phyloP scores from a whole-genome alignment of 2,888 invertebrate genomes.

The Operophtera brumata region DNA sequence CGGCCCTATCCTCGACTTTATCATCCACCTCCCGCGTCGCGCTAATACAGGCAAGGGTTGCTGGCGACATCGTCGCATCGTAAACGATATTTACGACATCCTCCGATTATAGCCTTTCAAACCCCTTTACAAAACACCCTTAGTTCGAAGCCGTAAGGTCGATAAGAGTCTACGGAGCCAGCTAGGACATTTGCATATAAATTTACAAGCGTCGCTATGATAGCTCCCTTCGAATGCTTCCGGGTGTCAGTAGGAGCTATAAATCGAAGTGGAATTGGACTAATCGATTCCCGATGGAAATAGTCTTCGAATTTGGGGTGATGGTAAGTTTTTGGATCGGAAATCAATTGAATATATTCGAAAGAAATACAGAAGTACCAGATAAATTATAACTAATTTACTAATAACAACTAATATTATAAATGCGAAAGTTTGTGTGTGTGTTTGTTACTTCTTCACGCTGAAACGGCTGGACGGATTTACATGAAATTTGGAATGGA shows the following conservation, averaged over 20 bases:
- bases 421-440: no score
- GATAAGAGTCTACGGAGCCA: not conserved
- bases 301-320: slow-evolving; percentile 16
- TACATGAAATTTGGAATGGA: no score
- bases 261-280: slow-evolving; percentile 30
- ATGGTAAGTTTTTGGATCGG: not conserved
- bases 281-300: slow-evolving; percentile 31
- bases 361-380: no score
- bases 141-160: slow-evolving; percentile 6
- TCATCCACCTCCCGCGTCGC: slow-evolving; percentile 60
- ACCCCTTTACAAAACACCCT: slow-evolving; percentile 25
- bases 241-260: slow-evolving; percentile 28
- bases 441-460: no score
- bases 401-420: no score
- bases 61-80: slow-evolving; percentile 60
- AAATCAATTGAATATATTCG: no score
- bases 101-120: slow-evolving; percentile 59
- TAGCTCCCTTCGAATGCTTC: slow-evolving; percentile 45
- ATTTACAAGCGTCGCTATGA: slow-evolving; percentile 63
- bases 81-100: slow-evolving; percentile 70
- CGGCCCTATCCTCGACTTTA: slow-evolving; percentile 28
- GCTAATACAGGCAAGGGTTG: slow-evolving; percentile 60
- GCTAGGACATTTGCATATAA: slow-evolving; percentile 68
- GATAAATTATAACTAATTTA: no score
- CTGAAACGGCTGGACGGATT: no score